Percentiles rank a stretch among this genome's conserved stretches.
Evolutionary conservation across 1,140 invertebrate species (phyloP).

Genomic region (Drosophila pruinosa): DNA sequence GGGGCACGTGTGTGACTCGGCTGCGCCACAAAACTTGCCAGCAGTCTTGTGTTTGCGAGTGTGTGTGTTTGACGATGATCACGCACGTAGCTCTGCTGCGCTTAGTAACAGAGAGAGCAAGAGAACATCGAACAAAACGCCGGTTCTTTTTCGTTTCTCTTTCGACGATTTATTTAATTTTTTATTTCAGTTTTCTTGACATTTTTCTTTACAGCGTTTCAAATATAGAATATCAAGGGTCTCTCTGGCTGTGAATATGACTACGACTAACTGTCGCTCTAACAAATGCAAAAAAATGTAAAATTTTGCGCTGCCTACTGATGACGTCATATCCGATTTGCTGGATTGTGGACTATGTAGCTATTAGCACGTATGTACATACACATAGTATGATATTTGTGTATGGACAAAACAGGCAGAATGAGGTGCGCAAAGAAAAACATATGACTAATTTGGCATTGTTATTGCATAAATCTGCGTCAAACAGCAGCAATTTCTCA

Average conservation of each 20-base stretch:
- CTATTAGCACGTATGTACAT: constrained; percentile 59
- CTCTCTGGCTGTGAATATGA: constrained; percentile 55
- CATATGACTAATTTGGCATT: constrained; percentile 71
- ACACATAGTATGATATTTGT: neutral
- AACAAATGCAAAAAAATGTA: constrained; percentile 42
- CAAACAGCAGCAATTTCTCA: constrained; percentile 22
- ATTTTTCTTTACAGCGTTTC: constrained; percentile 75
- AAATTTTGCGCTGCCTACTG: constrained; percentile 37
- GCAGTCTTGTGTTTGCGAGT: constrained; percentile 1
- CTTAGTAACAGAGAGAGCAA: constrained; percentile 64
- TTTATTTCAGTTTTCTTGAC: constrained; percentile 51
- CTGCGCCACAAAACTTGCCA: constrained; percentile 31
- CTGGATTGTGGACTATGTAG: constrained; percentile 44
- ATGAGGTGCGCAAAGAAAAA: constrained; percentile 41
- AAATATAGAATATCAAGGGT: constrained; percentile 82
- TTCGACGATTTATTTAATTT: constrained; percentile 41
- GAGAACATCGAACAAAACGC: constrained; percentile 62
- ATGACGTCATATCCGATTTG: constrained; percentile 69
- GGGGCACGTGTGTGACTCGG: constrained; percentile 76
- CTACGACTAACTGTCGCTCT: constrained; percentile 35
- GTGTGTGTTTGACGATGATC: constrained; percentile 55
- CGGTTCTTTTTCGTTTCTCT: constrained; percentile 64
- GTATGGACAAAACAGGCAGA: constrained; percentile 3
- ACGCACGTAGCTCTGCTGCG: constrained; percentile 62
- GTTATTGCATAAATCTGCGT: constrained; percentile 67